Evolutionary conservation across 2,888 invertebrate species (phyloP).

Genomic region (Agonopterix heracliana): DNA sequence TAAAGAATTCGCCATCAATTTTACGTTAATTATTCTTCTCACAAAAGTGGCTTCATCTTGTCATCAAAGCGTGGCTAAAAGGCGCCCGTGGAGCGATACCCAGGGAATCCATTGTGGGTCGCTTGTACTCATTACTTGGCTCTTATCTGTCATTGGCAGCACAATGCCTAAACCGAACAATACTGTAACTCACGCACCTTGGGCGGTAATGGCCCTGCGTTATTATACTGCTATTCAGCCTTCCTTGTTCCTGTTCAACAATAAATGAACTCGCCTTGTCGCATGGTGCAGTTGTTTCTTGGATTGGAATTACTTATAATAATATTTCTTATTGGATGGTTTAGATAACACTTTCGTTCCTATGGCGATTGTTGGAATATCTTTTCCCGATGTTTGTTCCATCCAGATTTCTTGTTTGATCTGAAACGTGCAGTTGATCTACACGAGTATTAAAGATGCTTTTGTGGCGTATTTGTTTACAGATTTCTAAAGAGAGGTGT

Average conservation of each 20-base stretch:
- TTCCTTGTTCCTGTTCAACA: slow-evolving; percentile 17
- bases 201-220: slow-evolving; percentile 30
- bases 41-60: slow-evolving; percentile 13
- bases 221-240: slow-evolving; percentile 23
- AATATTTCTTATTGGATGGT: background rate
- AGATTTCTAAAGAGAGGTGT: background rate
- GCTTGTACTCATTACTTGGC: slow-evolving; percentile 51
- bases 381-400: no score
- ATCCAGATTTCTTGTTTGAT: no score
- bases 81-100: slow-evolving; percentile 26
- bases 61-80: slow-evolving; percentile 1
- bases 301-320: background rate
- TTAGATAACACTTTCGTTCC: no score
- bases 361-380: no score
- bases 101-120: slow-evolving; percentile 46
- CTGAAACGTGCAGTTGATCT: no score
- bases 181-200: slow-evolving; percentile 46
- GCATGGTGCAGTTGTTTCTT: background rate
- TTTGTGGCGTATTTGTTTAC: no score
- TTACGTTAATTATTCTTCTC: background rate
- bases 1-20: no score
- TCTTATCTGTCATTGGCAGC: slow-evolving; percentile 70
- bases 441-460: no score
- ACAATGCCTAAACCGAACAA: slow-evolving; percentile 55
- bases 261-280: slow-evolving; percentile 13